Evolutionary conservation across 1,140 invertebrate species (phyloP).

Genomic region (Ceratina australensis): DNA sequence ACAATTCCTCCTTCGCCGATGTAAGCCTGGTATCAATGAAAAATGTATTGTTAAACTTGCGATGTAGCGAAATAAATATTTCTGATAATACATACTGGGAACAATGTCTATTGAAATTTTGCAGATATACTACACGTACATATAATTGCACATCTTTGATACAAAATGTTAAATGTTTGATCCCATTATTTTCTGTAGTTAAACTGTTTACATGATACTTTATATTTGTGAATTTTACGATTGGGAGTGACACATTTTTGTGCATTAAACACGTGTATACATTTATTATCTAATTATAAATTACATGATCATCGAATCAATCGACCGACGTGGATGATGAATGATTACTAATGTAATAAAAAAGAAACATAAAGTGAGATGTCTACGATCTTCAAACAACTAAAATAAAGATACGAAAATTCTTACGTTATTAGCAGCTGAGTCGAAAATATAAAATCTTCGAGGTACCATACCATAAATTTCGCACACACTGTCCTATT

Average conservation of each 20-base stretch:
- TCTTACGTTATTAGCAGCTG: conserved; percentile 75
- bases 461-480: conserved; percentile 75
- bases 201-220: too few species aligned
- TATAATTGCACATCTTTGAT: neutral
- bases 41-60: conserved; percentile 4
- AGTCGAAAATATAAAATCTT: conserved; percentile 77
- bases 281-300: too few species aligned
- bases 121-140: neutral
- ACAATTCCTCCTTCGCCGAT: conserved; percentile 93
- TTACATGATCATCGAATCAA: too few species aligned
- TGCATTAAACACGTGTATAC: too few species aligned
- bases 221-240: too few species aligned
- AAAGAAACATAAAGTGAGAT: conserved; percentile 15
- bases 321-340: neutral
- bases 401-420: conserved; percentile 54
- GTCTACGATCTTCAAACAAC: conserved; percentile 31
- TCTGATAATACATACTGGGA: too few species aligned
- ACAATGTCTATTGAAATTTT: neutral
- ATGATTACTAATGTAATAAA: neutral
- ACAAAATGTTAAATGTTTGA: neutral
- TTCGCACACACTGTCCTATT: conserved; percentile 74
- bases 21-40: conserved; percentile 82
- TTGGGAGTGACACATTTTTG: too few species aligned
- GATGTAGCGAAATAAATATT: neutral
- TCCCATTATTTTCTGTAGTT: too few species aligned